phyloP scores from a whole-genome alignment of 2,888 invertebrate genomes.

The Hydrotaea diabolus region DNA sequence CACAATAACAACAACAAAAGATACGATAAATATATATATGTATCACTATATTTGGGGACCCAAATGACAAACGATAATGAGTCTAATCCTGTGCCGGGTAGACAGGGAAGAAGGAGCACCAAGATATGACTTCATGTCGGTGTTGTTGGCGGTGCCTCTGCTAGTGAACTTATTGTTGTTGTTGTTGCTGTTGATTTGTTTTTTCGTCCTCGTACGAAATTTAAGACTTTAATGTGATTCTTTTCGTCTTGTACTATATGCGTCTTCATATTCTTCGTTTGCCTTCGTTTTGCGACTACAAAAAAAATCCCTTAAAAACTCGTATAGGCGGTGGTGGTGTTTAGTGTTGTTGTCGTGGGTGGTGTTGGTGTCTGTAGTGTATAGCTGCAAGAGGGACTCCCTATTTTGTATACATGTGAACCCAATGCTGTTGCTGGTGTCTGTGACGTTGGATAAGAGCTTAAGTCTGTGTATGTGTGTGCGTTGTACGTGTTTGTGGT shows the following conservation, averaged over 20 bases:
- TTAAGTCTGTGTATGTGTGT: constrained; percentile 18
- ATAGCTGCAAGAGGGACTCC: constrained; percentile 68
- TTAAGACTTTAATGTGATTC: constrained; percentile 32
- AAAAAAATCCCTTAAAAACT: constrained; percentile 28
- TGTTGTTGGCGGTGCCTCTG: not conserved
- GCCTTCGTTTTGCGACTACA: constrained; percentile 6
- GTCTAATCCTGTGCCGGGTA: constrained; percentile 45
- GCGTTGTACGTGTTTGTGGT: constrained; percentile 68
- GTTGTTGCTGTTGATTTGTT: constrained; percentile 10
- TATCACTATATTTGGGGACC: not conserved
- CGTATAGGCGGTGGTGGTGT: constrained; percentile 10
- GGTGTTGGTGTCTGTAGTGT: constrained; percentile 32
- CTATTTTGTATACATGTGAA: constrained; percentile 40
- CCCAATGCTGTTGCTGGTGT: constrained; percentile 55
- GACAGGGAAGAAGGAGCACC: not conserved
- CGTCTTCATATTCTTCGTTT: constrained; percentile 11
- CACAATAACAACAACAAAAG: constrained; percentile 38
- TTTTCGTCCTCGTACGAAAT: not conserved
- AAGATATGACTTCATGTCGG: not conserved
- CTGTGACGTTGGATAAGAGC: constrained; percentile 40
- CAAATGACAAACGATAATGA: constrained; percentile 55
- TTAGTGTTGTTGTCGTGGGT: not conserved
- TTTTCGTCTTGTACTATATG: no score
- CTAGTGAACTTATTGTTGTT: no score
- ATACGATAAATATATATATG: not conserved